Evolutionary conservation across 1,140 invertebrate genomes (phyloP), one percentile per base, ranked within the genome.

Genomic region (Philaenus spumarius): DNA sequence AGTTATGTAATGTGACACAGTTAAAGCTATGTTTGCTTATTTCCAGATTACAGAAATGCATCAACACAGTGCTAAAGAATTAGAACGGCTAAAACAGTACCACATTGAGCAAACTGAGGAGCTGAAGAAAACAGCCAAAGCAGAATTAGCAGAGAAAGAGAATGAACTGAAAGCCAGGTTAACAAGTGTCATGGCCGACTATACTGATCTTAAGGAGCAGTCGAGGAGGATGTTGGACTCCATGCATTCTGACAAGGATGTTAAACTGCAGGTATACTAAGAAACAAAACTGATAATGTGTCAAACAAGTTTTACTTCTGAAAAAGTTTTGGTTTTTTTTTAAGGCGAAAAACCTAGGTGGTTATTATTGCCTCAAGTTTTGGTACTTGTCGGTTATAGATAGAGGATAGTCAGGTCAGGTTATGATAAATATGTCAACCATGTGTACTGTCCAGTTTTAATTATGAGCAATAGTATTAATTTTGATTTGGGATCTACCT

Each of bases 131-230:
- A 64, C 4, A 59, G 61, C 59, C 66, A 71, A n/a, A 51, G 70
- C 12, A 55, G 55, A 22, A 50, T 62, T 66, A 1, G 66, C 68
- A 24, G 59, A 69, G 22, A 64, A 64, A 15, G 71, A 74, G 22
- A 34, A 55, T n/a, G 66, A 69, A 24, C 55, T 77, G 40, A 59
- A 67, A 37, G 40, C 63, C 1, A 64, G 72, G 50, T 55, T 75
- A 2, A 57, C 64, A 4, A 61, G 55, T n/a, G 55, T 69, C 0
- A 66, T 68, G 45, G 11, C 58, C 0, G 65, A 67, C 20, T 67
- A 73, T 48, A 66, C 68, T 51, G 60, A 71, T 30, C 50, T 73
- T 24, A 67, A 64, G 5, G 69, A 72, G 19, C 59, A 70, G 65
- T 50, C 62, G 60, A 11, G 63, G 46, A 62, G 39, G 55, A 66